Evolutionary conservation across 2,888 invertebrate species (phyloP).

Genomic region (Nephrotoma appendiculata): DNA sequence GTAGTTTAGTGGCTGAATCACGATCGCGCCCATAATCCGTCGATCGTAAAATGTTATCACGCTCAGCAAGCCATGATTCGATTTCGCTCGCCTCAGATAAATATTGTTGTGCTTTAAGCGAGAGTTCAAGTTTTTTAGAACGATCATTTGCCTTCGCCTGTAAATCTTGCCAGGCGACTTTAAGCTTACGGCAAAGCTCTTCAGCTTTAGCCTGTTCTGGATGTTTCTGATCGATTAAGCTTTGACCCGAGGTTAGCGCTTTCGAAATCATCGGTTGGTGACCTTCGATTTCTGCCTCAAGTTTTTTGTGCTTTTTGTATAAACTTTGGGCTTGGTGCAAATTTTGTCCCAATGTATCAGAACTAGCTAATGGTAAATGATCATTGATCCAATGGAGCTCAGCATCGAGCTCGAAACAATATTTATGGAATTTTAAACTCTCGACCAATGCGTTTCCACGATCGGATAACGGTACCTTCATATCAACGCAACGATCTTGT

Average conservation of each 20-base stretch:
- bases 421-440: conserved; percentile 75
- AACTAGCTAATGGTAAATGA: conserved; percentile 65
- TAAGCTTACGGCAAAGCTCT: conserved; percentile 55
- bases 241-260: conserved; percentile 63
- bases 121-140: conserved; percentile 65
- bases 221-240: conserved; percentile 59
- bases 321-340: conserved; percentile 84
- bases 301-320: conserved; percentile 86
- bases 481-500: conserved; percentile 49
- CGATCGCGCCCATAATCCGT: conserved; percentile 81
- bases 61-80: conserved; percentile 85
- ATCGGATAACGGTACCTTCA: conserved; percentile 55
- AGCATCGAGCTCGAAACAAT: conserved; percentile 80
- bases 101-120: conserved; percentile 81
- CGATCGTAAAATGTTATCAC: conserved; percentile 64
- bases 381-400: conserved; percentile 94
- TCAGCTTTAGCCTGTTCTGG: conserved; percentile 65
- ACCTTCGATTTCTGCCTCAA: conserved; percentile 77
- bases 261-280: conserved; percentile 75
- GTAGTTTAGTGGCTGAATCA: conserved; percentile 78
- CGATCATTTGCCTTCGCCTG: conserved; percentile 55
- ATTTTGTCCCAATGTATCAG: conserved; percentile 63
- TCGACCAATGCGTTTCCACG: conserved; percentile 70
- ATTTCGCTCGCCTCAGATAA: conserved; percentile 83
- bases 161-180: conserved; percentile 59